Evolutionary conservation across 2,113 vertebrate species (phyloP).

Genomic region (Bubalus kerabau): DNA sequence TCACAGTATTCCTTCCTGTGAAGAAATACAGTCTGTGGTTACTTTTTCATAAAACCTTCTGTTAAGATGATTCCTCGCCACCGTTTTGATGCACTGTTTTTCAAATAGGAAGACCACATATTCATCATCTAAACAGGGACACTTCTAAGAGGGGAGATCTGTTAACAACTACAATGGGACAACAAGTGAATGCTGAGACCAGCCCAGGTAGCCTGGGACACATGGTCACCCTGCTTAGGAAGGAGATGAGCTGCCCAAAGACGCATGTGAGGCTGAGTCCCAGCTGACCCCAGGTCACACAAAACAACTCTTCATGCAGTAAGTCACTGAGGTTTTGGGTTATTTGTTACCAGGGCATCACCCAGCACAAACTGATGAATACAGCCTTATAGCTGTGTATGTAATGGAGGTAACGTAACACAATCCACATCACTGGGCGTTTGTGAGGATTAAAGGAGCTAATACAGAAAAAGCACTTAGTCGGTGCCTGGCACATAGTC

Average conservation of each 20-base stretch:
- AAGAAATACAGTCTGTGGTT: background rate
- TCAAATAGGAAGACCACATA: background rate
- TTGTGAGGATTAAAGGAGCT: background rate
- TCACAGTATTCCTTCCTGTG: background rate
- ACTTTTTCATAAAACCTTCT: background rate
- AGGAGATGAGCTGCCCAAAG: background rate
- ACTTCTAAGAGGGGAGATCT: background rate
- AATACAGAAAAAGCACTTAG: background rate
- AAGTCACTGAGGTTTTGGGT: background rate
- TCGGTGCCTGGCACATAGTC: background rate
- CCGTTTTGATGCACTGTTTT: background rate
- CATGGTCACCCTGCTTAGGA: rapidly evolving
- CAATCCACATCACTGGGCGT: rapidly evolving
- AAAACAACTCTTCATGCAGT: background rate
- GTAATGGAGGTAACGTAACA: background rate
- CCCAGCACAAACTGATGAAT: background rate
- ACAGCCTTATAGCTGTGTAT: background rate
- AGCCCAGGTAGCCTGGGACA: background rate
- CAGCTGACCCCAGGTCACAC: background rate
- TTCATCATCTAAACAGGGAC: background rate
- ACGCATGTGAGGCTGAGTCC: background rate
- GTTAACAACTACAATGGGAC: background rate
- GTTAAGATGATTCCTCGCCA: background rate
- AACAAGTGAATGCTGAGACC: background rate
- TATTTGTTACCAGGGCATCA: background rate